Evolutionary conservation across 2,888 invertebrate species (phyloP), one percentile per base, ranked within the genome.

Genomic region (Crocallis elinguaria): DNA sequence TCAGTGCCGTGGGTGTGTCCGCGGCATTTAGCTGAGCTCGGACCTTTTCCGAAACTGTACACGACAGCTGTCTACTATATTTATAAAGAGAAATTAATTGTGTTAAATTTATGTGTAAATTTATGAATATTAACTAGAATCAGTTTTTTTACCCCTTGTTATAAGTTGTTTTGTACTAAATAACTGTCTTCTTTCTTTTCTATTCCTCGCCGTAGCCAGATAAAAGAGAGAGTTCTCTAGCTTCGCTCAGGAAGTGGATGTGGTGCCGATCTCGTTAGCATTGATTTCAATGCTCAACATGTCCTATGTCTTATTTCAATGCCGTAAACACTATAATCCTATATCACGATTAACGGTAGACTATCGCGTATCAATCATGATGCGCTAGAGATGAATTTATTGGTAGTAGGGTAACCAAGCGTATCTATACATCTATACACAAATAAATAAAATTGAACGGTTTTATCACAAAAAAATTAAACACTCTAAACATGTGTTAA

Each of bases 331-430:
- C 25, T 27, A 49, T 7, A 27, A 3, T 55, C 32, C 35, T 35
- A 37, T 21, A 33, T 33, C 44, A 36, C 21, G 29, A 27, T 11
- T 55, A 46, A 49, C 55, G 49, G 55, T 42, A 30, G 25, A 33
- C 48, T 32, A 25, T 35, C 45, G 16, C 23, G 17, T 49, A 49
- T 45, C 42, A 37, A 42, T 50, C 49, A 42, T 16, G n/a, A n/a
- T 36, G 35, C 32, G 19, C 11, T 12, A 23, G 4, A 27, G 38
- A 45, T 43, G 19, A 39, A 55, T 37, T 55, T 55, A 55, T 55
- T 21, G 36, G 11, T 36, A 0, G 36, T 35, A 37, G 37, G 16
- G 45, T 37, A 13, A 42, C 53, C 48, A 53, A 27, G 12, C 23
- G 11, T 11, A 17, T 1, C 6, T 6, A 19, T 29, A 3, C n/a